Evolutionary conservation across 2,113 vertebrate genomes (phyloP).

Genomic region (Forbesichthys papilliferus): DNA sequence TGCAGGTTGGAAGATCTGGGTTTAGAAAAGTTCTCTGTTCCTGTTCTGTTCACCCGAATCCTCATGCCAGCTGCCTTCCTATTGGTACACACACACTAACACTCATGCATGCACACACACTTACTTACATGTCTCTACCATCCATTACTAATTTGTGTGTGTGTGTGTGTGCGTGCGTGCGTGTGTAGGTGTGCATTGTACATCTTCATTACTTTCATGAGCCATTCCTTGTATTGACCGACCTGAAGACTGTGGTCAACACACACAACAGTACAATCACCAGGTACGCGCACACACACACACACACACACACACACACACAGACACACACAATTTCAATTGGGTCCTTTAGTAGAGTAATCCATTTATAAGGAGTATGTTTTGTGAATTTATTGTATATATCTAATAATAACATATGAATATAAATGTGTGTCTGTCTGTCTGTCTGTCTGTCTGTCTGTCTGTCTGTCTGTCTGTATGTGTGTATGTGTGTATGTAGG

Average conservation of each 20-base stretch:
- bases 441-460: conserved; percentile 30
- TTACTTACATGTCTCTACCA: not conserved
- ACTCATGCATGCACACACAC: not conserved
- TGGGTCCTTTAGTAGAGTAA: not conserved
- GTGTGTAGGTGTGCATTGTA: conserved; percentile 82
- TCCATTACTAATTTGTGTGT: not conserved
- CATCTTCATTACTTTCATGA: conserved; percentile 96
- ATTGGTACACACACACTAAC: conserved; percentile 69
- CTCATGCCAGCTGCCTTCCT: conserved; percentile 93
- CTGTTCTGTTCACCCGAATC: conserved; percentile 90
- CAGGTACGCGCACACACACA: conserved; percentile 47
- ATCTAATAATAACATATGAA: not conserved
- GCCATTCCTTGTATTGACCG: conserved; percentile 89
- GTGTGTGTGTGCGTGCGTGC: not conserved
- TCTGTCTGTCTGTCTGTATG: conserved; percentile 36
- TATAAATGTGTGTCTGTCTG: conserved; percentile 22
- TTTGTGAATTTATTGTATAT: no score
- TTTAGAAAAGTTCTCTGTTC: conserved; percentile 85
- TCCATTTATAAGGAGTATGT: no score
- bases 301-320: not conserved
- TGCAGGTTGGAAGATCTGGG: conserved; percentile 87
- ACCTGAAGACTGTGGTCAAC: conserved; percentile 90
- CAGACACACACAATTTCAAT: not conserved
- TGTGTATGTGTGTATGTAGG: conserved; percentile 71
- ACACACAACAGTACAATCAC: conserved; percentile 87